Conservation (phyloP, 2,888 invertebrate genomes). For the Caenorhabditis sp. region DNA sequence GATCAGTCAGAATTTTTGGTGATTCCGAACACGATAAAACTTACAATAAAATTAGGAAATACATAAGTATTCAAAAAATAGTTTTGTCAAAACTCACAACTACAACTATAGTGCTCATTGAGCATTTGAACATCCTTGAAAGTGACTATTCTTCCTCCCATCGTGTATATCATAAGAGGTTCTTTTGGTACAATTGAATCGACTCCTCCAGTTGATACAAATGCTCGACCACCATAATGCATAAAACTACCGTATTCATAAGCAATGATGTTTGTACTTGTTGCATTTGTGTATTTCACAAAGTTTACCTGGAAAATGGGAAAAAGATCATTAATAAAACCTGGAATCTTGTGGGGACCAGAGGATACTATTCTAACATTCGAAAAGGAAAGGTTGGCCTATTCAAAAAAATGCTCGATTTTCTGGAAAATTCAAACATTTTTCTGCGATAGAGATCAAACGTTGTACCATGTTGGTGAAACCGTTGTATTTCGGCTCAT, state of each 20-base stretch:
- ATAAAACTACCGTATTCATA: conserved; percentile 50
- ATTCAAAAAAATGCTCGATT: too few relatives aligned
- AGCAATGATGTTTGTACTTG: conserved; percentile 18
- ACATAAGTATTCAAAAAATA: background rate
- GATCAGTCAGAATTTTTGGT: too few relatives aligned
- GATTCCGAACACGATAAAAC: too few relatives aligned
- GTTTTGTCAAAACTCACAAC: conserved; percentile 7
- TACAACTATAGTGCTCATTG: conserved; percentile 34
- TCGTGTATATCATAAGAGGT: conserved; percentile 28
- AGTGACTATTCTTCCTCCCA: conserved; percentile 36
- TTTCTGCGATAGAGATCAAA: too few relatives aligned
- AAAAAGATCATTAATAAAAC: too few relatives aligned
- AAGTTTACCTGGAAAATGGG: conserved; percentile 16
- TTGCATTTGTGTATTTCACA: conserved; percentile 11
- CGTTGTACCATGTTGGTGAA: too few relatives aligned
- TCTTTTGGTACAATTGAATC: conserved; percentile 41
- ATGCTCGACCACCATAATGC: conserved; percentile 43
- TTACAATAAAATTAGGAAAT: background rate
- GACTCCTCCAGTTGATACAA: conserved; percentile 17
- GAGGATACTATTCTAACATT: too few relatives aligned
- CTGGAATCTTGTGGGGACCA: too few relatives aligned
- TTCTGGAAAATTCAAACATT: too few relatives aligned
- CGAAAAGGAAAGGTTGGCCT: too few relatives aligned
- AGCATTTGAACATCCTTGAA: conserved; percentile 39
- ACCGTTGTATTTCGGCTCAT: too few relatives aligned